A percentile compares a stretch with the other conserved stretches of the same genome.
phyloP scores from a whole-genome alignment of 2,797 vertebrate genomes.

The Lophius americanus region DNA sequence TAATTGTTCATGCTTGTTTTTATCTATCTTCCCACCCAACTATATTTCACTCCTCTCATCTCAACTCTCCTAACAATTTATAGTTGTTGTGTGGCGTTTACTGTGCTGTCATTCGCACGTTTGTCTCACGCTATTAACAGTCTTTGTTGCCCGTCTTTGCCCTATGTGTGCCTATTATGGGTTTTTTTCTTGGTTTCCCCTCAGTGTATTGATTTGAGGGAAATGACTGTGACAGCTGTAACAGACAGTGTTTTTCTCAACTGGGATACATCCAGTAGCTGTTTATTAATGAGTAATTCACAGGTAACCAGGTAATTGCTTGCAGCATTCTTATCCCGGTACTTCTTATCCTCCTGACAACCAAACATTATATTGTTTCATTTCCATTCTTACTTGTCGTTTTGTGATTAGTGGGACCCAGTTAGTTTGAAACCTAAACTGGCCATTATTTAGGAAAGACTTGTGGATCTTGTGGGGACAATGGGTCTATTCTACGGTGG shows the following conservation, averaged over 20 bases:
- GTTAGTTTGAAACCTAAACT: no score
- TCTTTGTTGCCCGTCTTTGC: conserved; percentile 16
- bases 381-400: no score
- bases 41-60: conserved; percentile 62
- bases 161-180: not conserved
- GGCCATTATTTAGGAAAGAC: no score
- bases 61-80: conserved; percentile 40
- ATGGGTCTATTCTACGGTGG: no score
- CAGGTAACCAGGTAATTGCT: not conserved
- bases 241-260: not conserved
- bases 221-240: not conserved
- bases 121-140: conserved; percentile 33
- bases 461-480: no score
- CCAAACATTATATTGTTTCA: no score
- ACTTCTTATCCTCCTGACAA: no score
- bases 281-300: not conserved
- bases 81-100: conserved; percentile 15
- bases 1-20: conserved; percentile 71
- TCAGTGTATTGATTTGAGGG: not conserved
- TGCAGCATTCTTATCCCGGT: not conserved
- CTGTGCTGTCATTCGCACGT: conserved; percentile 16
- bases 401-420: no score
- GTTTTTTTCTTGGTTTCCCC: conserved; percentile 1
- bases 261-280: not conserved
- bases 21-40: conserved; percentile 41